A percentile compares a stretch with the other conserved stretches of the same genome.
Conservation (phyloP, 2,888 invertebrate genomes). For the Nasonia oneida region DNA sequence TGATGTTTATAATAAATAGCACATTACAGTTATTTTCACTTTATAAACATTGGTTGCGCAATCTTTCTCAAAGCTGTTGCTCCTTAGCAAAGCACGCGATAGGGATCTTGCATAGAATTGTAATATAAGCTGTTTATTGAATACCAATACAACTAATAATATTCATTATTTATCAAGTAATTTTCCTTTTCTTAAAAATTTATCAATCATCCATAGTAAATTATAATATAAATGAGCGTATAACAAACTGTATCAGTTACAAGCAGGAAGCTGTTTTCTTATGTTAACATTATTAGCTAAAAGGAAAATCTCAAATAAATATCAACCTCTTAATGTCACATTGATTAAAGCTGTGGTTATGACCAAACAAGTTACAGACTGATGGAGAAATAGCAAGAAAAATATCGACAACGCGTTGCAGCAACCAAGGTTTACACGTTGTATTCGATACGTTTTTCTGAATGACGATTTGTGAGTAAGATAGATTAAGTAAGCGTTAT, state of each 20-base stretch:
- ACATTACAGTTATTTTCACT: slow-evolving; percentile 72
- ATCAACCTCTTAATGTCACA: slow-evolving; percentile 5
- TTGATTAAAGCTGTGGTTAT: slow-evolving; percentile 31
- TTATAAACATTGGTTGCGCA: slow-evolving; percentile 70
- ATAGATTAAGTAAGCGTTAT: slow-evolving; percentile 74
- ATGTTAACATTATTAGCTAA: background rate
- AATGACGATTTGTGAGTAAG: slow-evolving; percentile 39
- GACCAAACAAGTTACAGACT: slow-evolving; percentile 13
- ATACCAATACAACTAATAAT: slow-evolving; percentile 37
- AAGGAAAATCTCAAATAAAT: slow-evolving; percentile 5
- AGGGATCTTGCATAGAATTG: slow-evolving; percentile 66
- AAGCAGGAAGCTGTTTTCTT: background rate
- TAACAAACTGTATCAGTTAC: background rate
- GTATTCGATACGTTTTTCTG: slow-evolving; percentile 48
- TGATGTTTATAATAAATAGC: slow-evolving; percentile 74
- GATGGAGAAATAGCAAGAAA: slow-evolving; percentile 17
- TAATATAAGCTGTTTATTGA: slow-evolving; percentile 18
- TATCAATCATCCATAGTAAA: background rate
- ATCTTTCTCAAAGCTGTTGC: slow-evolving; percentile 32
- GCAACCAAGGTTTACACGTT: slow-evolving; percentile 40
- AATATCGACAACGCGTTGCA: slow-evolving; percentile 17
- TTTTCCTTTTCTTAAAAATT: background rate
- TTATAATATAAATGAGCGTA: background rate
- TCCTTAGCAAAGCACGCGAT: background rate
- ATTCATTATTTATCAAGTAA: background rate